Evolutionary conservation across 2,113 vertebrate genomes (phyloP), one percentile per base, ranked within the genome.

Genomic region (Lepidothrix coronata): DNA sequence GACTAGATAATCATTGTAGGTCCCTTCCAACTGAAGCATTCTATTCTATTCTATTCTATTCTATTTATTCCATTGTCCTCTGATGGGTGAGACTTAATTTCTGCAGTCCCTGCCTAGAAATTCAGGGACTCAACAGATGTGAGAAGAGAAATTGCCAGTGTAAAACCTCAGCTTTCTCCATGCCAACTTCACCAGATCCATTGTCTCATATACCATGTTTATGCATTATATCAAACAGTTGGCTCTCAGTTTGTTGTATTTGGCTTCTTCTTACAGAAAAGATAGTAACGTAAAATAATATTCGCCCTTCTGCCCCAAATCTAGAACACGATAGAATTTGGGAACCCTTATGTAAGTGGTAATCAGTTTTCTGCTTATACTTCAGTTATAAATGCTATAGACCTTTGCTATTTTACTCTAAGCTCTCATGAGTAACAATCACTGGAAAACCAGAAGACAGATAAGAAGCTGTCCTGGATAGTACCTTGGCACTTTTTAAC

Each of bases 41-140:
- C 21, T 58, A 23, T 58, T 52, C 25, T 59, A 20, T 27, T 39
- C 35, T 23, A 31, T 75, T 57, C 44, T 14, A 31, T 33, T 73
- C 58, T 18, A 21, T 51, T 59, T 13, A 46, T 59, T 72, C 12
- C n/a, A 8, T 21, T 70, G 14, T 54, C 8, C 23, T 72, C 9
- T 39, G 24, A 55, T 35, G 14, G 7, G 3, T 82, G 54, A 14
- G 12, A 28, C 35, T 57, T 39, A 13, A 21, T 62, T 67, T 35
- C 0, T 0, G 31, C 9, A 35, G 17, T 35, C 15, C 9, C 33
- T 78, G 28, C 9, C 15, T 57, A 4, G 11, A 46, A 30, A 73
- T 30, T 68, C 37, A 1, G 0, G 14, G 5, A 54, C 9, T 37
- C 22, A 68, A 30, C 49, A 74, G 13, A 70, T 4, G 11, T 22